These are phyloP conservation scores for Eilema griseolum DNA, from an alignment of 2,888 invertebrate species.

Conservation along the genomic window DNA sequence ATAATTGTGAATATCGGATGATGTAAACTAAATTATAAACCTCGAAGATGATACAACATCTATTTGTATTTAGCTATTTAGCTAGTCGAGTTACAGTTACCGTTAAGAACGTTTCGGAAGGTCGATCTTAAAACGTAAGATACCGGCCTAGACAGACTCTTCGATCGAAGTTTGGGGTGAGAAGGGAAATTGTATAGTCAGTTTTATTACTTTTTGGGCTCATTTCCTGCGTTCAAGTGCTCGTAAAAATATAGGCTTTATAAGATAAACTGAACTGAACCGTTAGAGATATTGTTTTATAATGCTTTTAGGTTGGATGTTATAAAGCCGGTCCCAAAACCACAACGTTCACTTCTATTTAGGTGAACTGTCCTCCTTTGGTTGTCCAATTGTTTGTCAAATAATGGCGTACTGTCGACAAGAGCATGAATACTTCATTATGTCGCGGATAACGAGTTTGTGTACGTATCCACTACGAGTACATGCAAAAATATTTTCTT, in stretches of 20 bases:
- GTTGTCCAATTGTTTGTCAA: constrained; percentile 34
- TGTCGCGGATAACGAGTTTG: constrained; percentile 40
- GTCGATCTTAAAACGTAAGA: constrained; percentile 9
- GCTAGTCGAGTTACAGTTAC: not conserved
- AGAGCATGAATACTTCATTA: constrained; percentile 39
- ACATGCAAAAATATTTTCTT: constrained; percentile 48
- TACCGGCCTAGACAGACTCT: constrained; percentile 18
- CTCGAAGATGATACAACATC: constrained; percentile 1
- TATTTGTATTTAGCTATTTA: constrained; percentile 4
- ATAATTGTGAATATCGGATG: not conserved
- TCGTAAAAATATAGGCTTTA: constrained; percentile 1
- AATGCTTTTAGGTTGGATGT: not conserved
- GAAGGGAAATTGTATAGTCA: constrained; percentile 21
- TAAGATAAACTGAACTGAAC: not conserved
- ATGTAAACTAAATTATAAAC: not conserved
- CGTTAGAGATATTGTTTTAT: not conserved
- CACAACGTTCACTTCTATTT: constrained; percentile 17
- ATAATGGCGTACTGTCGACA: constrained; percentile 32
- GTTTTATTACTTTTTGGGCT: constrained; percentile 3
- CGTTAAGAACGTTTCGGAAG: constrained; percentile 16
- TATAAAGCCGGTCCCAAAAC: constrained; percentile 16
- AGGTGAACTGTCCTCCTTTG: constrained; percentile 22
- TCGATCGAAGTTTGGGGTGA: constrained; percentile 16
- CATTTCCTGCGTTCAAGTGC: not conserved
- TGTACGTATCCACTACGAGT: constrained; percentile 27